Base-by-base conservation (phyloP, 2,113 vertebrate species). In the cat (Felis catus) region DNA sequence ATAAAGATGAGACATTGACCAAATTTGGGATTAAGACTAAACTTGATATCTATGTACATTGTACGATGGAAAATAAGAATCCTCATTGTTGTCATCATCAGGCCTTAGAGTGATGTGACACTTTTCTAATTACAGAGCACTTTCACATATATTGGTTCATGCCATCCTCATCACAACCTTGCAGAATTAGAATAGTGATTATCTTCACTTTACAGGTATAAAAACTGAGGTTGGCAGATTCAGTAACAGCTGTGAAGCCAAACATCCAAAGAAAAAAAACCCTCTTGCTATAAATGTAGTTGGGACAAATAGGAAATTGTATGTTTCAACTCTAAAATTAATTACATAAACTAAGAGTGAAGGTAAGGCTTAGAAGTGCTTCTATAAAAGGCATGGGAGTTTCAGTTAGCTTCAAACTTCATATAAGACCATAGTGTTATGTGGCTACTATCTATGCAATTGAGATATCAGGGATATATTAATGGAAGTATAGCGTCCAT, bases 341-440 rank as follows among this genome's bases (percentile, higher is more conserved):
- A 87, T 18, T 68, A 51, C 58, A 63, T 79, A 91, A 92, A 94
- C 36, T 82, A 74, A 94, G 14, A 94, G 29, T 66, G 63, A 96
- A 74, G 33, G 65, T 55, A 94, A 94, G 41, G 9, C 11, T 86
- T 85, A 74, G 14, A 18, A 91, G 29, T 61, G 79, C n/a, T 78
- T 96, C 61, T 87, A 36, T 65, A 86, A 78, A 91, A 66, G 29
- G 5, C 27, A 51, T 51, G 9, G n/a, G 45, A 4, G 27, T 93
- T 94, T 83, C 48, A 76, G 4, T 82, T 96, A 96, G 39, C n/a
- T 74, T 95, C 82, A 92, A 94, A 90, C 23, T 92, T 81, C 27
- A 19, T 94, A 33, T 82, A 27, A 73, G 36, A 55, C 25, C 33
- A 58, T 36, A 71, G 33, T 45, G 41, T 70, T 84, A 61, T 63